phyloP scores from a whole-genome alignment of 1,140 invertebrate genomes.

The Limonius californicus region DNA sequence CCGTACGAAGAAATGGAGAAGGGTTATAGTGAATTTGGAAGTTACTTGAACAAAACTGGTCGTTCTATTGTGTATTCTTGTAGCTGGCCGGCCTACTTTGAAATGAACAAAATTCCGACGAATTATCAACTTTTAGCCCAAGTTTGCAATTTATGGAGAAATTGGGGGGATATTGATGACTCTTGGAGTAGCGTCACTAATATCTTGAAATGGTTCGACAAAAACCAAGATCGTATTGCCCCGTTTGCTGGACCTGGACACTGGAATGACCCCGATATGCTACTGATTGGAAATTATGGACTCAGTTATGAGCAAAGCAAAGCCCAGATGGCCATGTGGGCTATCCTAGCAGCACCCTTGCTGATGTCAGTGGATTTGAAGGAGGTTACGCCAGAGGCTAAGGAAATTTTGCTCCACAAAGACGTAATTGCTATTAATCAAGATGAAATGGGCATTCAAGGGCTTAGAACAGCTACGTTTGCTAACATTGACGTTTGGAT shows the following conservation, averaged over 20 bases:
- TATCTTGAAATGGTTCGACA: constrained; percentile 77
- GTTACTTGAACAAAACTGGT: constrained; percentile 68
- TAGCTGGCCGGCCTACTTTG: constrained; percentile 80
- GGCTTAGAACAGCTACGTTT: too few relatives aligned
- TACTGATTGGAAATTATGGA: constrained; percentile 84
- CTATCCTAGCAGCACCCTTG: constrained; percentile 81
- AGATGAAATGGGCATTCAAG: constrained; percentile 74
- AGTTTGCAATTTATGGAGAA: constrained; percentile 84
- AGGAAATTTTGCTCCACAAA: constrained; percentile 73
- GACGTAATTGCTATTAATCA: constrained; percentile 79
- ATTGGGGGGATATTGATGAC: constrained; percentile 84
- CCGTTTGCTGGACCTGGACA: constrained; percentile 75
- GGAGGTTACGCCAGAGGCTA: constrained; percentile 66
- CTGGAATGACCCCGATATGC: constrained; percentile 92
- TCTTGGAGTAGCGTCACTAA: constrained; percentile 66
- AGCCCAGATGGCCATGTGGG: constrained; percentile 89
- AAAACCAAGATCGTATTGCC: constrained; percentile 68
- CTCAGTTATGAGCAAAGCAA: constrained; percentile 77
- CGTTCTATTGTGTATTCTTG: constrained; percentile 84
- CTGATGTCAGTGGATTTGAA: constrained; percentile 84
- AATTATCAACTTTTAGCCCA: constrained; percentile 66
- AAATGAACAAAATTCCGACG: constrained; percentile 47
- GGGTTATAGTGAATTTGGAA: constrained; percentile 41
- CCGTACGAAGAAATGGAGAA: constrained; percentile 55
- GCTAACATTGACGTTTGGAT: constrained; percentile 51